Conservation (phyloP, 2,113 vertebrate genomes). For the Rousettus leschenaultii region DNA sequence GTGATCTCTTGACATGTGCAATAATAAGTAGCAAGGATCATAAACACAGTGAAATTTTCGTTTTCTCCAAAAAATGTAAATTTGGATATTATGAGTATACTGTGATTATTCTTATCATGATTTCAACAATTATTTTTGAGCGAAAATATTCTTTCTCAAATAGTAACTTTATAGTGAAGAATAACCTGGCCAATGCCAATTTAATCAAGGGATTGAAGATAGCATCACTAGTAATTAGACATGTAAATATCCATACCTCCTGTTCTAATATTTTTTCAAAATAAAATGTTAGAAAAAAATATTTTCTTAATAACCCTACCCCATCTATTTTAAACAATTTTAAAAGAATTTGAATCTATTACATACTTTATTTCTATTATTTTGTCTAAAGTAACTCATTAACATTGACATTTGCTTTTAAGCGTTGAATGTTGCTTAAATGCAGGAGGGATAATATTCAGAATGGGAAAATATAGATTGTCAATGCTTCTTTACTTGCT, state of each 20-base stretch:
- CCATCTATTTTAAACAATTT: not conserved
- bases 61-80: not conserved
- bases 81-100: not conserved
- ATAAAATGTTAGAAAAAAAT: not conserved
- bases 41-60: not conserved
- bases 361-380: not conserved
- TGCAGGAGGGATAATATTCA: not conserved
- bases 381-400: not conserved
- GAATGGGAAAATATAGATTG: not conserved
- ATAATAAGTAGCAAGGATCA: not conserved
- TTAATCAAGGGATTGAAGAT: not conserved
- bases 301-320: not conserved
- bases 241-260: not conserved
- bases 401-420: not conserved
- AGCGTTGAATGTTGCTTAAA: not conserved
- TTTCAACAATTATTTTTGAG: not conserved
- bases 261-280: not conserved
- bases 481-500: not conserved
- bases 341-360: not conserved
- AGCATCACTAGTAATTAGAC: not conserved
- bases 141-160: not conserved
- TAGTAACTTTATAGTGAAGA: not conserved
- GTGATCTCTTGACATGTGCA: not conserved
- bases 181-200: not conserved
- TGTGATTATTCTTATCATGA: not conserved